Conservation (phyloP, 2,797 vertebrate species). For the Ptychobarbus kaznakovi region DNA sequence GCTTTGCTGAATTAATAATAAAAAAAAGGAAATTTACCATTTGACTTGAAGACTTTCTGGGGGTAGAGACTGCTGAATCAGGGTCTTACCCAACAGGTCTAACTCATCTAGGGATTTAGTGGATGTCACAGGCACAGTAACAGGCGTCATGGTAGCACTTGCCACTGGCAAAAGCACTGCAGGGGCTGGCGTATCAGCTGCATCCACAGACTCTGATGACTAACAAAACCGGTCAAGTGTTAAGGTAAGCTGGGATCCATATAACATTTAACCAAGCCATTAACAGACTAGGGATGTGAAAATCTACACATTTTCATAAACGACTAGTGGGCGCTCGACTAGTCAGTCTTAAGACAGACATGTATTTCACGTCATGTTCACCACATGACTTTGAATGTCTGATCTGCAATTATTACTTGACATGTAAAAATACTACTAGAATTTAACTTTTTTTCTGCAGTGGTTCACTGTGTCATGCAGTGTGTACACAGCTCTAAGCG, state of each 20-base stretch:
- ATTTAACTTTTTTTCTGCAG: neutral
- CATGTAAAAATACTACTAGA: too few relatives aligned
- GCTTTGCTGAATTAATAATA: neutral
- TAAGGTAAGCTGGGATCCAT: neutral
- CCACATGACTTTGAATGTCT: neutral
- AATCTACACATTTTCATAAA: neutral
- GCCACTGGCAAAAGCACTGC: slow-evolving; percentile 70
- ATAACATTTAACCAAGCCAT: slow-evolving; percentile 10
- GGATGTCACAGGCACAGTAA: slow-evolving; percentile 59
- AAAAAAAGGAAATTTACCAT: slow-evolving; percentile 78
- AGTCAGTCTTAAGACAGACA: neutral
- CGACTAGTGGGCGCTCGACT: neutral
- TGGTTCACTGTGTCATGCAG: too few relatives aligned
- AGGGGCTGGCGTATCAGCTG: slow-evolving; percentile 59
- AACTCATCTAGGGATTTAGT: slow-evolving; percentile 89
- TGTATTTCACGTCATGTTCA: neutral
- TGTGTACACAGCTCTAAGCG: too few relatives aligned
- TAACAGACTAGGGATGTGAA: neutral
- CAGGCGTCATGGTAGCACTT: slow-evolving; percentile 54
- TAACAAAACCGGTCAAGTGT: slow-evolving; percentile 62
- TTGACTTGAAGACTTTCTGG: slow-evolving; percentile 91
- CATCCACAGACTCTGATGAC: slow-evolving; percentile 81
- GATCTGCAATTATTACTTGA: too few relatives aligned
- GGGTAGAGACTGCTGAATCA: slow-evolving; percentile 93
- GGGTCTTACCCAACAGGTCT: slow-evolving; percentile 90